Conservation (phyloP, 2,888 invertebrate species). For the Plebejus argus region DNA sequence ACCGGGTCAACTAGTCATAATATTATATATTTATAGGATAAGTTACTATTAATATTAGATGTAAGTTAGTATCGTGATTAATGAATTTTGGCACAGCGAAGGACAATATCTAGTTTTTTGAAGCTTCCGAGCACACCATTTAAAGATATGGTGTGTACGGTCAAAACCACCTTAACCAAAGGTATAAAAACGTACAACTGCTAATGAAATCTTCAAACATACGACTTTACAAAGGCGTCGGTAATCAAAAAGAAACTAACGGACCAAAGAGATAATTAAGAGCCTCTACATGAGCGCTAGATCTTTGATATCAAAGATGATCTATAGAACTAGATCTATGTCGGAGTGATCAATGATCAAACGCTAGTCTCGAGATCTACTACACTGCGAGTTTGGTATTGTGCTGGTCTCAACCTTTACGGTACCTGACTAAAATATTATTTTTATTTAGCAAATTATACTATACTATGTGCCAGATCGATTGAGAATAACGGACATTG, state of each 20-base stretch:
- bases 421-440: too few relatives aligned
- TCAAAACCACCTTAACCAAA: background rate
- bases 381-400: background rate
- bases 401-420: background rate
- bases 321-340: background rate
- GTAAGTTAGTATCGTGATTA: too few relatives aligned
- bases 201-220: constrained; percentile 2
- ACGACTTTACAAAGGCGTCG: background rate
- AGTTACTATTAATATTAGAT: too few relatives aligned
- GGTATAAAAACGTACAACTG: background rate
- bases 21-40: too few relatives aligned
- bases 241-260: constrained; percentile 4
- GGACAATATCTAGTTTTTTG: too few relatives aligned
- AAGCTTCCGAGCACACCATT: background rate
- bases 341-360: background rate
- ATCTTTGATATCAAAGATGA: constrained; percentile 12
- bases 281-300: background rate
- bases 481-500: too few relatives aligned
- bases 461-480: too few relatives aligned
- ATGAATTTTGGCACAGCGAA: too few relatives aligned
- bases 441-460: too few relatives aligned
- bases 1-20: too few relatives aligned
- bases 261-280: background rate
- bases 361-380: background rate
- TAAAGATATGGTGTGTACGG: background rate